A percentile compares a stretch with the other conserved stretches of the same genome.
These are phyloP conservation scores for Rugalucina vietnamica DNA, from an alignment of 2,888 invertebrate species.

Conservation along the genomic window DNA sequence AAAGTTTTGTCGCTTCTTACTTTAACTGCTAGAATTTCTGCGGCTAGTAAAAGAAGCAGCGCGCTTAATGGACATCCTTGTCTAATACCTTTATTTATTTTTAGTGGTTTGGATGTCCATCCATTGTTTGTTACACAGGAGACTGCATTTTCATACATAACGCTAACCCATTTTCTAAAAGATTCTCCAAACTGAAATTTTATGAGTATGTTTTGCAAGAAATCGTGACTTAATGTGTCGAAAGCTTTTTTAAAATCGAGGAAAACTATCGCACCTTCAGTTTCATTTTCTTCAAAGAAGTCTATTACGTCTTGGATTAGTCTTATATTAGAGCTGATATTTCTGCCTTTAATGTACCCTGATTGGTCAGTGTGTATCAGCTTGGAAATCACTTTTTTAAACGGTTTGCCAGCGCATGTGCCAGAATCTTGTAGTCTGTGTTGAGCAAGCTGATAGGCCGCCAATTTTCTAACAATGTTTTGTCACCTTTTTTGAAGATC, in stretches of 20 bases:
- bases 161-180: constrained; percentile 21
- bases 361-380: constrained; percentile 5
- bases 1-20: not conserved
- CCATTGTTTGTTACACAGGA: constrained; percentile 19
- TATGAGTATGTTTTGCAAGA: not conserved
- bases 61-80: constrained; percentile 32
- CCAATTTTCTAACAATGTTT: not conserved
- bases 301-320: constrained; percentile 28
- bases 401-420: constrained; percentile 15
- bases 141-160: not conserved
- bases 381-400: constrained; percentile 4
- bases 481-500: not conserved
- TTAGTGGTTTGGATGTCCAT: not conserved
- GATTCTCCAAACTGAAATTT: constrained; percentile 10
- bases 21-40: constrained; percentile 11
- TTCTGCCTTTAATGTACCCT: constrained; percentile 27
- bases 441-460: constrained; percentile 27
- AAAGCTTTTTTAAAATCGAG: constrained; percentile 27
- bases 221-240: constrained; percentile 15
- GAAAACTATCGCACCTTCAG: constrained; percentile 12
- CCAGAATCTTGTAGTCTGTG: constrained; percentile 16
- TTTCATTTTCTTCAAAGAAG: not conserved
- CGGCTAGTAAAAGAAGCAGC: constrained; percentile 12
- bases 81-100: not conserved
- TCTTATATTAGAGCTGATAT: constrained; percentile 23